Evolutionary conservation across 2,888 invertebrate species (phyloP), one percentile per base, ranked within the genome.

Genomic region (Sepioteuthis lessoniana): DNA sequence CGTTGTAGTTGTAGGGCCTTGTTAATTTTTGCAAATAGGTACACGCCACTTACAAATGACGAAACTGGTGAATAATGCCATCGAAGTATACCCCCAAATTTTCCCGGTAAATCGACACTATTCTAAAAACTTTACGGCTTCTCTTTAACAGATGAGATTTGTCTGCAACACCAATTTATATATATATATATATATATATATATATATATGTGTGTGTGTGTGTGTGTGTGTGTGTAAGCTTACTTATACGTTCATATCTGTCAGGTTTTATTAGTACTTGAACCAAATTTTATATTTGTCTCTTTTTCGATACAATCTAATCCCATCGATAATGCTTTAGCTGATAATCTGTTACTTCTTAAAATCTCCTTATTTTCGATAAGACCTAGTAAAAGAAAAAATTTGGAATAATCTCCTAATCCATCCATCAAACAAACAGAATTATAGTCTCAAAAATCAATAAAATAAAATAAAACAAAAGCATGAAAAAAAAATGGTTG

Each of bases 301-400:
- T 76, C 16, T 76, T 35, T 19, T 76, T 16, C 35, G 16, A 13
- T 76, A n/a, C 16, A 16, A 35, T 76, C n/a, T 76, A 76, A 76
- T 76, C n/a, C 76, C n/a, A 76, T 4, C 13, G 35, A 76, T 76
- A 76, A 76, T 35, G n/a, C n/a, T 76, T 35, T n/a, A 76, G n/a
- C 76, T 35, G 76, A 76, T 76, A n/a, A 76, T 76, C 76, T 35
- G n/a, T 76, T 76, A 76, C 76, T 76, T 76, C 76, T 76, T 76
- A n/a, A 35, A 31, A 76, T 25, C 21, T 76, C 76, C 16, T 35
- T 13, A 25, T 60, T 31, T 60, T 76, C n/a, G 35, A 35, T 76
- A 76, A 31, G 35, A 76, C 21, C 16, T 1, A 76, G 16, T n/a
- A 25, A 76, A 76, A 76, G n/a, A 76, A 76, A 31, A 60, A 60